Evolutionary conservation across 2,888 invertebrate genomes (phyloP).

Genomic region (Pachliopta kotzebuea): DNA sequence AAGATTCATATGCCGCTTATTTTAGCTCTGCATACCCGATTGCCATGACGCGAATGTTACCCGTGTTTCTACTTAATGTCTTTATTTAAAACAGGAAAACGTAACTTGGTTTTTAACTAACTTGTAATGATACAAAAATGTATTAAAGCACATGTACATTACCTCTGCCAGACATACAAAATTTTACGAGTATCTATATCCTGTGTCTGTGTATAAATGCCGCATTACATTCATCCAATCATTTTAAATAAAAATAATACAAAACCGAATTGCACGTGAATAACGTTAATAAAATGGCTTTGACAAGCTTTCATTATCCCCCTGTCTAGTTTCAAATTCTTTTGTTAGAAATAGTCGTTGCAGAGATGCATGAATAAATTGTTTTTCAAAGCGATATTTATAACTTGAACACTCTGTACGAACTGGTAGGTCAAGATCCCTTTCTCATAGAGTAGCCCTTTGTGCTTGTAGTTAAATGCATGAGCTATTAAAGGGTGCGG

Average conservation of each 20-base stretch:
- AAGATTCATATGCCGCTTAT: conserved; percentile 68
- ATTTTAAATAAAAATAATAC: conserved; percentile 50
- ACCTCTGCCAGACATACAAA: not conserved
- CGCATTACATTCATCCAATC: conserved; percentile 35
- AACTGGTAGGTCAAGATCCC: conserved; percentile 80
- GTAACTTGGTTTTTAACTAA: not conserved
- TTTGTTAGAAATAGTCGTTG: conserved; percentile 70
- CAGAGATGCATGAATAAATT: conserved; percentile 79
- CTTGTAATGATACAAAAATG: too few species aligned
- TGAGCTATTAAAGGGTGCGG: conserved; percentile 72
- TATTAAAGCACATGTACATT: too few species aligned
- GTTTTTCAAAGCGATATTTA: conserved; percentile 60
- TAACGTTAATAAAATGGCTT: conserved; percentile 73
- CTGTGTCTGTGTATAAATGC: not conserved
- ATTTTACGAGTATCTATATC: not conserved
- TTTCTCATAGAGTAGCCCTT: conserved; percentile 77
- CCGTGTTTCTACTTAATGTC: conserved; percentile 6
- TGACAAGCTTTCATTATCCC: conserved; percentile 78
- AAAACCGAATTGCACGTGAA: conserved; percentile 68
- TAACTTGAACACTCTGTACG: conserved; percentile 67
- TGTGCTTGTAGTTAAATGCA: conserved; percentile 74
- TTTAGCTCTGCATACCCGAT: conserved; percentile 69
- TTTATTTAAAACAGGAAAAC: conserved; percentile 13
- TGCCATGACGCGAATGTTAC: conserved; percentile 45
- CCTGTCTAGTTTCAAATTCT: conserved; percentile 78